Conservation (phyloP, 2,797 vertebrate species). For the Bovichtus variegatus region DNA sequence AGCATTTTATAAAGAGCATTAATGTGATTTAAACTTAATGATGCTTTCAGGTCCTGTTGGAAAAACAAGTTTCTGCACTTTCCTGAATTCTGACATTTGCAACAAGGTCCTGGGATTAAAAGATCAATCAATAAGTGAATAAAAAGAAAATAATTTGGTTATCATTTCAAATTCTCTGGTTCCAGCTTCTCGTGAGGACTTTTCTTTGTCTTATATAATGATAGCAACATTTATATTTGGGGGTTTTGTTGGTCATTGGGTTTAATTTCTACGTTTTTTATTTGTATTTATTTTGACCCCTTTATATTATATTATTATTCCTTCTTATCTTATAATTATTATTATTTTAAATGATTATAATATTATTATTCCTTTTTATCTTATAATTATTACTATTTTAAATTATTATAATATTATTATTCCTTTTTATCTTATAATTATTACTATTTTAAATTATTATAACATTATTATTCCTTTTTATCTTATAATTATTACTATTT, state of each 20-base stretch:
- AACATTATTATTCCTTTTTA: too few relatives aligned
- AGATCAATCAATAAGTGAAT: background rate
- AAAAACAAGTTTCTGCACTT: background rate
- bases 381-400: too few relatives aligned
- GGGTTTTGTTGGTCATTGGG: background rate
- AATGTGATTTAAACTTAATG: background rate
- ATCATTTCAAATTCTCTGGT: background rate
- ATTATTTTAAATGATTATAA: too few relatives aligned
- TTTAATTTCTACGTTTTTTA: too few relatives aligned
- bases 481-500: too few relatives aligned
- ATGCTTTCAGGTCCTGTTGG: background rate
- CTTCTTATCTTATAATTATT: too few relatives aligned
- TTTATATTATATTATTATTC: too few relatives aligned
- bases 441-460: too few relatives aligned
- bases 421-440: too few relatives aligned
- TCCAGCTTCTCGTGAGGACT: background rate
- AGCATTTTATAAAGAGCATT: background rate
- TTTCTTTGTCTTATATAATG: background rate
- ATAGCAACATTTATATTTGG: background rate
- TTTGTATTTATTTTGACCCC: too few relatives aligned
- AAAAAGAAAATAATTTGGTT: background rate
- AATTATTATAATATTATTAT: too few relatives aligned
- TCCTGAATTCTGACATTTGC: background rate
- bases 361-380: too few relatives aligned
- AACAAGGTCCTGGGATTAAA: background rate